phyloP scores from a whole-genome alignment of 92 coral and sea anemone genomes.

The Anthopleura xanthogrammica region DNA sequence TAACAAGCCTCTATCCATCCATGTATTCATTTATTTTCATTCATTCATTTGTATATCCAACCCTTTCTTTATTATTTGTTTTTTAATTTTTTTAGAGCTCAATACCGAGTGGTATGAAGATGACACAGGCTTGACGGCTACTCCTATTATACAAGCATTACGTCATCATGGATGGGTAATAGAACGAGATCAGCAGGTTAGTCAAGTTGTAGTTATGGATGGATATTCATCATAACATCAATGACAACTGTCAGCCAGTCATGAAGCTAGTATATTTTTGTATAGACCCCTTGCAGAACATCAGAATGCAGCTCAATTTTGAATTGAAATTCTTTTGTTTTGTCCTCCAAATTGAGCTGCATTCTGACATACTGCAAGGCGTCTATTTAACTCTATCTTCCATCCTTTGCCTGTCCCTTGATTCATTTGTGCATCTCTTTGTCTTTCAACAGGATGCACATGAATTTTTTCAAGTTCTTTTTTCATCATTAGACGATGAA shows the following conservation, averaged over 20 bases:
- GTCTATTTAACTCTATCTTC: background rate
- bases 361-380: no score
- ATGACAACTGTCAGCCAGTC: no score
- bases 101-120: conserved; percentile 49
- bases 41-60: background rate
- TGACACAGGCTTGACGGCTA: conserved; percentile 53
- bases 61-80: background rate
- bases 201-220: conserved; percentile 12
- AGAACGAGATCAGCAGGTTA: conserved; percentile 86
- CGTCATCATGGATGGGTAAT: conserved; percentile 95
- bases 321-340: no score
- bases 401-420: background rate
- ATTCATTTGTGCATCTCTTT: background rate
- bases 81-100: conserved; percentile 17
- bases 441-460: conserved; percentile 79
- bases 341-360: no score
- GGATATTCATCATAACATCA: no score
- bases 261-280: no score
- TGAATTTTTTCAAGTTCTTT: conserved; percentile 92
- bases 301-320: no score
- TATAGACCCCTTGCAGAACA: no score
- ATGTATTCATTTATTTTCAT: background rate
- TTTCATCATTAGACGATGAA: conserved; percentile 92
- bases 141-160: conserved; percentile 60
- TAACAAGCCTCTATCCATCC: no score